phyloP scores from a whole-genome alignment of 2,113 vertebrate species.

The Porphyrio hochstetteri region DNA sequence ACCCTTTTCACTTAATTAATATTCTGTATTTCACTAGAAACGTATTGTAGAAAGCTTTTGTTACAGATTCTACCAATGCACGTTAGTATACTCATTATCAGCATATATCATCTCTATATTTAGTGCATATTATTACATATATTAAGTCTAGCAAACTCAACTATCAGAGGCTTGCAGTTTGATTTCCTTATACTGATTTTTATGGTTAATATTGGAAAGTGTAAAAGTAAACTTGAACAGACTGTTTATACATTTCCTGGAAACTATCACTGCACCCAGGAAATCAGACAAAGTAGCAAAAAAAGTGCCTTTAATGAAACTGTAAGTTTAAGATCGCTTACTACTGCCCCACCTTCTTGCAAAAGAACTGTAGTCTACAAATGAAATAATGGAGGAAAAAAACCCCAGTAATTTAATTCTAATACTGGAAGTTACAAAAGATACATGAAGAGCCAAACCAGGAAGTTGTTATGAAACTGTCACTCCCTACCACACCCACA shows the following conservation, averaged over 20 bases:
- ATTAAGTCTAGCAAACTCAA: neutral
- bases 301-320: neutral
- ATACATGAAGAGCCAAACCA: neutral
- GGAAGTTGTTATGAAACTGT: neutral
- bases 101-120: too few relatives aligned
- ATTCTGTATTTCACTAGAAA: neutral
- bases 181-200: neutral
- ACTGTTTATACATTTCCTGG: neutral
- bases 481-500: neutral
- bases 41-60: neutral
- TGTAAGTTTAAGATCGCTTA: neutral
- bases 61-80: neutral
- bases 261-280: neutral
- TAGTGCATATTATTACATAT: neutral
- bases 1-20: neutral
- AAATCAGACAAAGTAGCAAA: neutral
- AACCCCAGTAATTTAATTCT: neutral
- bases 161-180: neutral
- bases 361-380: neutral
- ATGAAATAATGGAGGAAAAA: rapidly evolving
- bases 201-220: neutral
- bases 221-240: neutral
- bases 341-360: neutral
- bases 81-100: neutral
- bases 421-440: neutral